These are phyloP conservation scores for Dasyprocta punctata DNA, from an alignment of 2,113 vertebrate genomes.

Conservation along the genomic window DNA sequence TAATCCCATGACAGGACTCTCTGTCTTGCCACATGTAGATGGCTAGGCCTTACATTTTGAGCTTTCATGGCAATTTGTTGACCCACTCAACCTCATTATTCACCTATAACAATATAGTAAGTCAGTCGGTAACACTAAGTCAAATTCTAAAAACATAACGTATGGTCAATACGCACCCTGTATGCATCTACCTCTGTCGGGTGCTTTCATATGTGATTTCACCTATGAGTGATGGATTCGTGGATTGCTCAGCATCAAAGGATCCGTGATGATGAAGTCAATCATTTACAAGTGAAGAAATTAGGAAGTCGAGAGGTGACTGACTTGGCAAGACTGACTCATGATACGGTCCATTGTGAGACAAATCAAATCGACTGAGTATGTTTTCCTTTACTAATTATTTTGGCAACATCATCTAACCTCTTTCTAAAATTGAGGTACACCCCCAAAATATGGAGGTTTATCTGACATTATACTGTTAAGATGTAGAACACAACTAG, in stretches of 20 bases:
- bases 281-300: not conserved
- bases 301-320: not conserved
- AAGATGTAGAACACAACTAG: not conserved
- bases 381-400: not conserved
- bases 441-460: not conserved
- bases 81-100: not conserved
- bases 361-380: not conserved
- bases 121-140: not conserved
- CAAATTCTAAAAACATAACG: not conserved
- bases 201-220: not conserved
- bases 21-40: not conserved
- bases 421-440: not conserved
- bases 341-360: not conserved
- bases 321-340: not conserved
- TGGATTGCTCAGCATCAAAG: not conserved
- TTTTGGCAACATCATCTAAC: not conserved
- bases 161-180: not conserved
- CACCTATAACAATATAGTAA: not conserved
- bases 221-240: not conserved
- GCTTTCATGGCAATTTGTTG: not conserved
- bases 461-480: not conserved
- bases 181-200: not conserved
- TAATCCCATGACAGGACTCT: not conserved
- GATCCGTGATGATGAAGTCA: not conserved
- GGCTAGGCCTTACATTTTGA: not conserved